Base-by-base conservation (phyloP, 2,797 vertebrate species). In the Scolopax bukidnonensis region DNA sequence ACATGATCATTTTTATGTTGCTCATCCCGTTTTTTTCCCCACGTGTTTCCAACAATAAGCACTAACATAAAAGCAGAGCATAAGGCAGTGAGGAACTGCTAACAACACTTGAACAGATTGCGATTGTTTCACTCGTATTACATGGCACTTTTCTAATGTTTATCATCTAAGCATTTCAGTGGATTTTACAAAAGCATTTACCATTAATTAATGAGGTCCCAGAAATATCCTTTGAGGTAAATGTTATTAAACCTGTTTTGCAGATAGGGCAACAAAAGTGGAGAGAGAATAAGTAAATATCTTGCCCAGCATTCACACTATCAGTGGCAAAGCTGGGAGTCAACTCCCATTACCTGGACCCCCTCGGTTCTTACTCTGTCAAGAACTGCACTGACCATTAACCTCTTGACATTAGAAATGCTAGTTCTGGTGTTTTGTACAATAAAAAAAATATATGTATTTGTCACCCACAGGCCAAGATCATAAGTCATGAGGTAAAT, bases 191-290 rank as follows among this genome's bases (percentile, higher is more conserved):
- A 36, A 2, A 75, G 76, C 45, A 53, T 85, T 92, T 47, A 54
- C 38, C 61, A 70, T 61, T 95, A 91, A 86, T 90, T 94, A 90
- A 84, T 6, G 23, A 95, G 63, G 83, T 54, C 56, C 77, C 67
- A 76, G 21, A 94, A 93, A 75, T 16, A 75, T 12, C 36, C 60
- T 88, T 40, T 67, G 69, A 91, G 51, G 69, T 63, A 82, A 87
- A 71, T 41, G 41, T 78, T 88, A 84, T 59, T 70, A 84, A 91
- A 59, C 38, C 63, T 45, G n/a, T 12, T 82, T 51, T 60, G 80
- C 43, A 91, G 65, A 78, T 40, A 89, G 56, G 33, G 38, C 57
- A 90, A 70, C 11, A 18, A 84, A 95, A 56, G 59, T 6, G 0
- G n/a, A 75, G 57, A 56, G 38, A 70, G 47, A 90, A 95, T 43